Evolutionary conservation across 2,113 vertebrate genomes (phyloP).

Genomic region (Candoia aspera): DNA sequence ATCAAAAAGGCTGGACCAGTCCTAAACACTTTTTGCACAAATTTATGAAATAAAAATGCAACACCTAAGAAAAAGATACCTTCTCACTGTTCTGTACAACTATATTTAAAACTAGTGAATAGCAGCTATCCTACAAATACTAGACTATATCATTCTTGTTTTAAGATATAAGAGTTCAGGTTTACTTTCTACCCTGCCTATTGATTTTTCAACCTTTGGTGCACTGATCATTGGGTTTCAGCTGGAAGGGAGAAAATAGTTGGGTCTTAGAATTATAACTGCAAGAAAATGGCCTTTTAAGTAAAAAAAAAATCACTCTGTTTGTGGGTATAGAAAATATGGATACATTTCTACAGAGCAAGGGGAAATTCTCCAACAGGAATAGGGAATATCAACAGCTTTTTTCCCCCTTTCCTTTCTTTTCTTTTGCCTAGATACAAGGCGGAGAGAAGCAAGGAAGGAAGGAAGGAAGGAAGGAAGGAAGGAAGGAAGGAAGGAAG

Average conservation of each 20-base stretch:
- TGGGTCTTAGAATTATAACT: neutral
- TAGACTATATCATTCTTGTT: neutral
- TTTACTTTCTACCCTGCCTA: neutral
- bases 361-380: neutral
- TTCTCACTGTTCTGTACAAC: fast-evolving
- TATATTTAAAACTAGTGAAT: neutral
- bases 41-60: constrained; percentile 9
- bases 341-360: neutral
- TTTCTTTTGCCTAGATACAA: neutral
- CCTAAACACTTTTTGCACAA: neutral
- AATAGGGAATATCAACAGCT: neutral
- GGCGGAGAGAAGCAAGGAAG: neutral
- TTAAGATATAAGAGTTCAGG: neutral
- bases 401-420: neutral
- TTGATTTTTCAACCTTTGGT: neutral
- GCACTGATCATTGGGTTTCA: neutral
- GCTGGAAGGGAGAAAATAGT: neutral
- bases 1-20: neutral
- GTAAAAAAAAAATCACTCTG: neutral
- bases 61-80: neutral
- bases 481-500: neutral
- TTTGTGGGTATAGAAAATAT: too few relatives aligned
- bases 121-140: fast-evolving
- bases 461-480: neutral
- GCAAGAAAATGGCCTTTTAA: neutral